Conservation (phyloP, 2,113 vertebrate genomes). For the Upupa epops region DNA sequence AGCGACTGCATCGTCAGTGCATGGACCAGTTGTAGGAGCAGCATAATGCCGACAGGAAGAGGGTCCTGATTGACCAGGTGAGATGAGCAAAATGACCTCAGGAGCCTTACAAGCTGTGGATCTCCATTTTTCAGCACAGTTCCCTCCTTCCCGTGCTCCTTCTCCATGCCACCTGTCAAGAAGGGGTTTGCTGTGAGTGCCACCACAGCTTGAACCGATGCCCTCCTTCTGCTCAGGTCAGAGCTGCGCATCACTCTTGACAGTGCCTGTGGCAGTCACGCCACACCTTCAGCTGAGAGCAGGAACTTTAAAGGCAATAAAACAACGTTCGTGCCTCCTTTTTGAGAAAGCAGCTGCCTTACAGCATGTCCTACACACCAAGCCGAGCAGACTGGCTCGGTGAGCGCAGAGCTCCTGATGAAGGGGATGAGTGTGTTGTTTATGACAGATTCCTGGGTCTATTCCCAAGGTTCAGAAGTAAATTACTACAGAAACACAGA, state of each 20-base stretch:
- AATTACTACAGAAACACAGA: slow-evolving; percentile 43
- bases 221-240: background rate
- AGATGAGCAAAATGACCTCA: background rate
- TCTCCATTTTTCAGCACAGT: background rate
- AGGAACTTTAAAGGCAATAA: background rate
- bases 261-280: rapidly evolving
- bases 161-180: no score
- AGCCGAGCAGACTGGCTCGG: background rate
- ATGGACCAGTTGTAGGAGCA: background rate
- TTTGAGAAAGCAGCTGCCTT: background rate
- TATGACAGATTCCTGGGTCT: slow-evolving; percentile 39
- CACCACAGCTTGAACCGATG: background rate
- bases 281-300: background rate
- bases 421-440: slow-evolving; percentile 35
- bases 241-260: background rate
- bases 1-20: no score
- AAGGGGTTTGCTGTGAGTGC: background rate
- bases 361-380: background rate
- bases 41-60: background rate
- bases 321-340: background rate
- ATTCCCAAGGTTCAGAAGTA: slow-evolving; percentile 60
- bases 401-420: background rate
- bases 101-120: rapidly evolving
- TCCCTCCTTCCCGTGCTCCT: background rate
- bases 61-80: rapidly evolving